These are phyloP conservation scores for Amphimedon queenslandica DNA, from an alignment of 37 sponge, comb jelly and placozoan genomes.

Conservation along the genomic window DNA sequence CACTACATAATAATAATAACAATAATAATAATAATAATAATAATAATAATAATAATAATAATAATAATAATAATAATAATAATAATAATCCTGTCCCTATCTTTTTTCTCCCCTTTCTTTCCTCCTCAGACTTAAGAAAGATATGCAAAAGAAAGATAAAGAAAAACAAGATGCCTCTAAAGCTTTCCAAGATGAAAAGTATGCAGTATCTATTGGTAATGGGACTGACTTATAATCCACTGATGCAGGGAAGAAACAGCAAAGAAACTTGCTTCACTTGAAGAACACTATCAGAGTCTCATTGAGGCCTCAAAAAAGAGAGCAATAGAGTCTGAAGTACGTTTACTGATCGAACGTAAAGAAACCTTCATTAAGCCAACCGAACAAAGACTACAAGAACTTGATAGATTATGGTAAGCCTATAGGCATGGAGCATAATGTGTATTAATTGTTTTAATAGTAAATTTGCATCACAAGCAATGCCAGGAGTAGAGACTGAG, in stretches of 20 bases:
- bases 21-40: too few relatives aligned
- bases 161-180: background rate
- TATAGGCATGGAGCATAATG: background rate
- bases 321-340: constrained; percentile 38
- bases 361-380: constrained; percentile 15
- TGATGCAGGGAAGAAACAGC: too few relatives aligned
- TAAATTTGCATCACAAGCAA: background rate
- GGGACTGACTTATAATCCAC: too few relatives aligned
- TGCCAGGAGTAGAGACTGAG: background rate
- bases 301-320: constrained; percentile 3
- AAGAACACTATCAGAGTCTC: constrained; percentile 1
- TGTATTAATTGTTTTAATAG: background rate
- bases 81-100: too few relatives aligned
- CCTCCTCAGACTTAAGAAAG: constrained; percentile 8
- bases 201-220: too few relatives aligned
- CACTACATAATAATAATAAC: too few relatives aligned
- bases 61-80: too few relatives aligned
- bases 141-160: background rate
- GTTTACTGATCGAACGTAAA: constrained; percentile 9
- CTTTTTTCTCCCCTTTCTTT: too few relatives aligned
- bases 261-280: background rate
- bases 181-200: background rate
- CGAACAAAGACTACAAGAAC: constrained; percentile 18
- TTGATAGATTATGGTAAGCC: constrained; percentile 26
- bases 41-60: too few relatives aligned